phyloP scores from a whole-genome alignment of 2,113 vertebrate species.

The Gallinago paraguaiae region DNA sequence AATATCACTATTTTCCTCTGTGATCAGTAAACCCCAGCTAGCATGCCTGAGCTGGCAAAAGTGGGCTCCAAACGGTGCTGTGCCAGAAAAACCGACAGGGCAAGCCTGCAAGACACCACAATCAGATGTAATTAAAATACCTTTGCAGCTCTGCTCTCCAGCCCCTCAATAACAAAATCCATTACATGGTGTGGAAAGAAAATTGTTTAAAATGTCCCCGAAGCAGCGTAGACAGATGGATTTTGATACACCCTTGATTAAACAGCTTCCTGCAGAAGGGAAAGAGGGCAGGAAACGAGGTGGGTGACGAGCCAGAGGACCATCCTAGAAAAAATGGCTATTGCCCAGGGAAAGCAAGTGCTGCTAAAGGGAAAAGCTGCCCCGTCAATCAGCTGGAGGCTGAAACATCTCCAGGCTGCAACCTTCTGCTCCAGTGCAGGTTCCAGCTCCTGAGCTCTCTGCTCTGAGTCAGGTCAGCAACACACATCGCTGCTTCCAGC shows the following conservation, averaged over 20 bases:
- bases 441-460: not conserved
- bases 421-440: not conserved
- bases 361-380: not conserved
- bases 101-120: constrained; percentile 56
- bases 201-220: constrained; percentile 18
- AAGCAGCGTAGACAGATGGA: not conserved
- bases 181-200: not conserved
- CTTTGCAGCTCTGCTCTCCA: constrained; percentile 57
- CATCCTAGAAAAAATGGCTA: not conserved
- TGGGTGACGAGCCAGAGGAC: not conserved
- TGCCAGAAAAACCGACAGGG: constrained; percentile 53
- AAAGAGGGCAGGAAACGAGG: not conserved
- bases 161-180: constrained; percentile 16
- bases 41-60: constrained; percentile 36
- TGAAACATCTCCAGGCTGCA: not conserved
- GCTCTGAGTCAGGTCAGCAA: not conserved
- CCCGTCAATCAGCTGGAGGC: not conserved
- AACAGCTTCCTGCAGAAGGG: constrained; percentile 12
- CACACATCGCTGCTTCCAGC: not conserved
- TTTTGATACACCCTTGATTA: constrained; percentile 50
- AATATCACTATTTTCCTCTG: constrained; percentile 37
- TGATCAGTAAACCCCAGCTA: constrained; percentile 53
- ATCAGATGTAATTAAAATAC: constrained; percentile 72
- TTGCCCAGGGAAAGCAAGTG: not conserved
- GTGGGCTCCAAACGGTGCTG: constrained; percentile 41